Evolutionary conservation across 1,140 invertebrate species (phyloP).

Genomic region (Delia radicum): DNA sequence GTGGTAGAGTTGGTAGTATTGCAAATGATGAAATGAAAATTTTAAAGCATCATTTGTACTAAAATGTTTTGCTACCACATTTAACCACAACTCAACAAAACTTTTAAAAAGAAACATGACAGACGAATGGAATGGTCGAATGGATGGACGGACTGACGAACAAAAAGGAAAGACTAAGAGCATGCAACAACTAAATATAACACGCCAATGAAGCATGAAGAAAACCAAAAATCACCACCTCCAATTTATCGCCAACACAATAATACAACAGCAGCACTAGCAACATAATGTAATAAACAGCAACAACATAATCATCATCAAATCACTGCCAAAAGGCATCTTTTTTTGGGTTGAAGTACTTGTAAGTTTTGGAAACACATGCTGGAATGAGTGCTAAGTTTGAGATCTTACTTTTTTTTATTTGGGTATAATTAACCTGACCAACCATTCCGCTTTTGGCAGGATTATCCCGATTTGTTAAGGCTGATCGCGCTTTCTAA

Average conservation of each 20-base stretch:
- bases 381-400: too few species aligned
- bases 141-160: neutral
- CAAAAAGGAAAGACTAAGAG: neutral
- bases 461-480: too few species aligned
- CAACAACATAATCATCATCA: neutral
- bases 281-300: neutral
- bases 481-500: too few species aligned
- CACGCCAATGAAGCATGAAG: constrained; percentile 1
- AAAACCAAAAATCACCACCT: constrained; percentile 17
- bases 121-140: neutral
- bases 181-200: neutral
- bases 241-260: neutral
- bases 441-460: too few species aligned
- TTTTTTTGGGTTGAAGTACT: neutral
- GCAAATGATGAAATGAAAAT: neutral
- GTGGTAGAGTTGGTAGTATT: neutral
- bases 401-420: too few species aligned
- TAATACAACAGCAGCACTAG: neutral
- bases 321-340: neutral
- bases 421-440: too few species aligned
- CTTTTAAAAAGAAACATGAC: neutral
- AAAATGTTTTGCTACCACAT: constrained; percentile 14
- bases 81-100: constrained; percentile 7
- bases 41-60: constrained; percentile 23
- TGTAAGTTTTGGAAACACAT: neutral